Conservation (phyloP, 1,140 invertebrate genomes). For the Gryllus bimaculatus region DNA sequence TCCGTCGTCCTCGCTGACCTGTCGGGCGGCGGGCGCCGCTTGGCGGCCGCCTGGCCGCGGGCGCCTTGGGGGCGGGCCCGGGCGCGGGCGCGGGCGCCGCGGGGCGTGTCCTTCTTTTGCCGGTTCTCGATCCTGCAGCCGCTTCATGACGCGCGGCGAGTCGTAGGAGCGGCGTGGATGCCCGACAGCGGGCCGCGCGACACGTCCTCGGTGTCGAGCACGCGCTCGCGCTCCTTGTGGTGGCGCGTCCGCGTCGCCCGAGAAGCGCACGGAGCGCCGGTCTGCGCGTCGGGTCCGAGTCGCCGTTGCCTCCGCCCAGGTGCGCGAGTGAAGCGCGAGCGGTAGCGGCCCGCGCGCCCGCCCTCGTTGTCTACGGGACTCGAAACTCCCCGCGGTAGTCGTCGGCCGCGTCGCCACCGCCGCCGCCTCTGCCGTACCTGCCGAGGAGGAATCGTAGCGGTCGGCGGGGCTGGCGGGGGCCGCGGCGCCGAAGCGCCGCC, state of each 20-base stretch:
- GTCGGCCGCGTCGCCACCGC: slow-evolving; percentile 35
- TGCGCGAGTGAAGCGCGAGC: slow-evolving; percentile 61
- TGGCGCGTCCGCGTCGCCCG: slow-evolving; percentile 28
- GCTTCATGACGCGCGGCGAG: slow-evolving; percentile 78
- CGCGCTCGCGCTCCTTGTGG: slow-evolving; percentile 61
- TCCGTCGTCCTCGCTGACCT: slow-evolving; percentile 81
- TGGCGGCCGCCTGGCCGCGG: slow-evolving; percentile 23
- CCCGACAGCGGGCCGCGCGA: slow-evolving; percentile 80
- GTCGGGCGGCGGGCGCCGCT: slow-evolving; percentile 34
- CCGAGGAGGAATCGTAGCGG: slow-evolving; percentile 17
- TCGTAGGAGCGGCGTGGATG: slow-evolving; percentile 77
- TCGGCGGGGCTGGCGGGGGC: slow-evolving; percentile 32
- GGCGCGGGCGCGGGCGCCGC: slow-evolving; percentile 40
- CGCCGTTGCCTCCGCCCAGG: slow-evolving; percentile 46
- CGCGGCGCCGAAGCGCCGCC: slow-evolving; percentile 61
- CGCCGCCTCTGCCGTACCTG: slow-evolving; percentile 11
- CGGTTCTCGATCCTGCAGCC: slow-evolving; percentile 69
- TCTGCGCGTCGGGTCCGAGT: slow-evolving; percentile 54
- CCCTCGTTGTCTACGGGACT: slow-evolving; percentile 44
- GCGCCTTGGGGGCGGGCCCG: slow-evolving; percentile 36
- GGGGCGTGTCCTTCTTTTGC: slow-evolving; percentile 55
- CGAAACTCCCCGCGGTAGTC: slow-evolving; percentile 54
- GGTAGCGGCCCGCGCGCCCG: slow-evolving; percentile 59
- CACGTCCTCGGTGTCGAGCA: slow-evolving; percentile 82
- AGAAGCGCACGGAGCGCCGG: slow-evolving; percentile 36